These are phyloP conservation scores for Protophormia terraenovae DNA, from an alignment of 2,888 invertebrate species.

Conservation along the genomic window DNA sequence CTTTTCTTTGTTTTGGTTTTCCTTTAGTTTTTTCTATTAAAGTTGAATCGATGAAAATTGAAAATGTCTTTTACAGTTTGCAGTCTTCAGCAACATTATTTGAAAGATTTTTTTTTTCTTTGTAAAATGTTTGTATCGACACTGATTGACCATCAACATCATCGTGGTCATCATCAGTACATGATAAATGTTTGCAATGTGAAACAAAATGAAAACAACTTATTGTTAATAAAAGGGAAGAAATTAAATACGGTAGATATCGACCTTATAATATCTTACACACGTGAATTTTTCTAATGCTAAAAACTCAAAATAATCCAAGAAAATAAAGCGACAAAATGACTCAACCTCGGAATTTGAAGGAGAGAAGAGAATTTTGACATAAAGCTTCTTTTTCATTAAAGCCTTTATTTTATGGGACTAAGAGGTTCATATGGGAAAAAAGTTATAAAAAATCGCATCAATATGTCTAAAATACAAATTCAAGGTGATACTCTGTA, in stretches of 20 bases:
- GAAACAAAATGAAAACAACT: neutral
- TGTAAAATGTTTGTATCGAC: slow-evolving; percentile 2
- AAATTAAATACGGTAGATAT: neutral
- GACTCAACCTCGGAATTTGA: neutral
- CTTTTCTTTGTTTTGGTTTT: neutral
- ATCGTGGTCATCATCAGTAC: neutral
- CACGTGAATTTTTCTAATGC: too few relatives aligned
- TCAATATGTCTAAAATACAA: too few relatives aligned
- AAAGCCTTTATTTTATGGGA: too few relatives aligned
- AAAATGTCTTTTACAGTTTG: slow-evolving; percentile 37
- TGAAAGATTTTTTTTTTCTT: neutral
- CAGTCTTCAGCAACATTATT: neutral
- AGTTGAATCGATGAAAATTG: neutral
- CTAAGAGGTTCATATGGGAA: too few relatives aligned
- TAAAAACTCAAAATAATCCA: too few relatives aligned
- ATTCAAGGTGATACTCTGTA: too few relatives aligned
- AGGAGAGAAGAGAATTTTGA: too few relatives aligned
- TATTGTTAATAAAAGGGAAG: neutral
- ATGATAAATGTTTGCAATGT: neutral
- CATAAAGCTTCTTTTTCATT: too few relatives aligned
- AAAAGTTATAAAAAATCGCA: too few relatives aligned
- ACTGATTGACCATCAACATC: slow-evolving; percentile 35
- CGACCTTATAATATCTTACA: neutral
- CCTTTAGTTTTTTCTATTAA: slow-evolving; percentile 4
- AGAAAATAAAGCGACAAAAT: neutral